Evolutionary conservation across 2,888 invertebrate genomes (phyloP), one percentile per base, ranked within the genome.

Genomic region (Odontocerum albicorne): DNA sequence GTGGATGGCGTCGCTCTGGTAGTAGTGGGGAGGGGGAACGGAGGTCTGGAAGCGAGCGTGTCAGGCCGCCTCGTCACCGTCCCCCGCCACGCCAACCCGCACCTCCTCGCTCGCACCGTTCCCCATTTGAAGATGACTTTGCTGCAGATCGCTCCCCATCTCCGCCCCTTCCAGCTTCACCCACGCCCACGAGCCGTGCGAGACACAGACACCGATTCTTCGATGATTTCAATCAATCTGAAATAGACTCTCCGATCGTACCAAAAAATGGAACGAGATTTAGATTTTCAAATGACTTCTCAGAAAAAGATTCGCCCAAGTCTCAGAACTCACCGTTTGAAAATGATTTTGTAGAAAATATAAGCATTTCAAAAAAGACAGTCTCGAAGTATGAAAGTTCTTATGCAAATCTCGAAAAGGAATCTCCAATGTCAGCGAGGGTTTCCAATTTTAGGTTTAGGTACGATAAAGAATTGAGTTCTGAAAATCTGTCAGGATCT

Each of bases 251-350:
- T 3, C 59, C 60, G 2, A 54, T 53, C n/a, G 56, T 49, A 3
- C 42, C 61, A 19, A 59, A 56, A 35, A 62, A 58, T 21, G 56
- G 53, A n/a, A 55, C 58, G 7, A 49, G 71, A 59, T 79, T 79
- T 52, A 68, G 80, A 33, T 83, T 84, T 67, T 84, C 85, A 13
- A 81, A 79, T 63, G 85, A 86, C 66, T 85, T 85, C 67, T 79
- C 81, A 1, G 81, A 82, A 17, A 68, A 78, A 43, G 66, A 68
- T 38, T 58, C 62, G 13, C 64, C 66, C 8, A 64, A 66, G 10
- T 77, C 76, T 10, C 78, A 76, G 49, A 69, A 72, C 17, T 81
- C 82, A 38, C 84, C 83, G 0, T 84, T 84, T 65, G 85, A 84
- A 55, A 80, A 82, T 59, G 83, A 84, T 59, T 82, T 81, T 63